phyloP scores from a whole-genome alignment of 2,113 vertebrate species.

The Uria aalge region DNA sequence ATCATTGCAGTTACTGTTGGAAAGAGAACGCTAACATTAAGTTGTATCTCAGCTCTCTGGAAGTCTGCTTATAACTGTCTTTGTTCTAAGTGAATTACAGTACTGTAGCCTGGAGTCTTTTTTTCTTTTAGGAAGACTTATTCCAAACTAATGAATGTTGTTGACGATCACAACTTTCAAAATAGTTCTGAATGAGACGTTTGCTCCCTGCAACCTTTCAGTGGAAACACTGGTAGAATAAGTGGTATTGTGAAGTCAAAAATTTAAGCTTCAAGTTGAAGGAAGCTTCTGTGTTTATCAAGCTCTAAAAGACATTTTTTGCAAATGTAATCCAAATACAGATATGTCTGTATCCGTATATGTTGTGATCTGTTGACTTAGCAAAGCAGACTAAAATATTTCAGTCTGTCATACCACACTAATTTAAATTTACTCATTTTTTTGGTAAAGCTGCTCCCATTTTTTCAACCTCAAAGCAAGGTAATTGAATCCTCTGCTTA shows the following conservation, averaged over 20 bases:
- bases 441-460: constrained; percentile 1
- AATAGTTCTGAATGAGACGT: neutral
- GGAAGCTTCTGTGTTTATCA: neutral
- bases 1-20: neutral
- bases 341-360: no score
- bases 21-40: neutral
- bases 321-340: neutral
- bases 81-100: neutral
- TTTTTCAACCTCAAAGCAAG: neutral
- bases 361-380: neutral
- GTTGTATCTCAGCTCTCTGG: neutral
- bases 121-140: neutral
- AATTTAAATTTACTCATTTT: neutral
- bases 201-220: neutral
- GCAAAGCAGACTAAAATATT: neutral
- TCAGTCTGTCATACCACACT: neutral
- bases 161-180: neutral
- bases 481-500: neutral
- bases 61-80: neutral
- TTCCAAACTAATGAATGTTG: neutral
- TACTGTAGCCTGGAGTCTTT: neutral
- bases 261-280: neutral
- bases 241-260: neutral
- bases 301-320: neutral
- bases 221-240: neutral